phyloP scores from a whole-genome alignment of 2,113 vertebrate genomes.

The Poecilia latipinna region DNA sequence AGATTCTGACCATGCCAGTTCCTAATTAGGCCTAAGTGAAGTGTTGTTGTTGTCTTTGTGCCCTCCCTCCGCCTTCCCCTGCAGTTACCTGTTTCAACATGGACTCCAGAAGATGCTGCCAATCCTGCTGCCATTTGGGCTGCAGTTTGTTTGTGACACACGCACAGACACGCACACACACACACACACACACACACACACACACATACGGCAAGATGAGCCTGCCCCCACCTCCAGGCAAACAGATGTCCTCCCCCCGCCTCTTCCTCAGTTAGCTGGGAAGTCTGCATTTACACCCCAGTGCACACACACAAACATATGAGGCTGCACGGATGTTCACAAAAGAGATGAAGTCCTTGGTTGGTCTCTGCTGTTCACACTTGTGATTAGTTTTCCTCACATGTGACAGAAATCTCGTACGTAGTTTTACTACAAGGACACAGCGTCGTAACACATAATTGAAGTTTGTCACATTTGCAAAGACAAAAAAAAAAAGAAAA shows the following conservation, averaged over 20 bases:
- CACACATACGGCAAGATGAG: not conserved
- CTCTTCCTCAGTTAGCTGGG: conserved; percentile 19
- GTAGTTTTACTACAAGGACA: not conserved
- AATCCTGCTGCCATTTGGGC: conserved; percentile 52
- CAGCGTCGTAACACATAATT: conserved; percentile 13
- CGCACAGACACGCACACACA: too few relatives aligned
- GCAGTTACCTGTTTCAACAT: conserved; percentile 61
- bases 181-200: too few relatives aligned
- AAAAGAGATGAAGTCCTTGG: conserved; percentile 23
- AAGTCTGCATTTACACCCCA: conserved; percentile 36
- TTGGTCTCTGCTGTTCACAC: conserved; percentile 23
- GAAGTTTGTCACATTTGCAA: not conserved
- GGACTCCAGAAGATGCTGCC: conserved; percentile 50
- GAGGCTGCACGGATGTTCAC: conserved; percentile 20
- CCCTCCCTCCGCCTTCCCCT: conserved; percentile 49
- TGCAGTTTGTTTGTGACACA: too few relatives aligned
- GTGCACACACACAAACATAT: conserved; percentile 21
- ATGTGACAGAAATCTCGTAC: conserved; percentile 2
- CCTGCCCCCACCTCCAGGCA: conserved; percentile 74
- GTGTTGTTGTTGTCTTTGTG: conserved; percentile 72
- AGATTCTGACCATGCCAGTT: conserved; percentile 24
- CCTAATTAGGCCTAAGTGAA: conserved; percentile 62
- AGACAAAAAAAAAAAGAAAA: not conserved
- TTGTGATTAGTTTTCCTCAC: conserved; percentile 11
- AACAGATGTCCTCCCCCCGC: conserved; percentile 76